A percentile compares a stretch with the other conserved stretches of the same genome.
Evolutionary conservation across 2,113 vertebrate species (phyloP).

Genomic region (Peromyscus californicus): DNA sequence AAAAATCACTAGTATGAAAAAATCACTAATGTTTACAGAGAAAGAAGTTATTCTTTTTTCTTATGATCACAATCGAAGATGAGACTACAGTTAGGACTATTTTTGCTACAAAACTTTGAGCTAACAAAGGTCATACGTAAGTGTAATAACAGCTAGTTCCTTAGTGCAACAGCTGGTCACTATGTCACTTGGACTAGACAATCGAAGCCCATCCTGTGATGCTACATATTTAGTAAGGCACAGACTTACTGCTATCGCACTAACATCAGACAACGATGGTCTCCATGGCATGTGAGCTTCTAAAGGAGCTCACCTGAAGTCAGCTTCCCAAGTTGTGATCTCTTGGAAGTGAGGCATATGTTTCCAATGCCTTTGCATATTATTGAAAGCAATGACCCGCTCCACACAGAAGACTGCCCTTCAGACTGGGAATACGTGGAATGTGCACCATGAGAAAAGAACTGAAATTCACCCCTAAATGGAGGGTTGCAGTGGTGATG

Average conservation of each 20-base stretch:
- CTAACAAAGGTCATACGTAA: slow-evolving; percentile 60
- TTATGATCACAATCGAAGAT: slow-evolving; percentile 50
- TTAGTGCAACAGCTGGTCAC: slow-evolving; percentile 1
- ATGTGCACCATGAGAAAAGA: neutral
- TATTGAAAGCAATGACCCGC: neutral
- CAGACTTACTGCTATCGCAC: slow-evolving; percentile 47
- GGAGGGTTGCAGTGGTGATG: neutral
- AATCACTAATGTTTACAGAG: slow-evolving; percentile 68
- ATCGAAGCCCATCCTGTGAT: slow-evolving; percentile 49
- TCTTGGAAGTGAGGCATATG: neutral
- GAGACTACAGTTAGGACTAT: slow-evolving; percentile 16
- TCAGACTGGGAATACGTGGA: neutral
- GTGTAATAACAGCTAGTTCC: neutral
- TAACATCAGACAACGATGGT: neutral
- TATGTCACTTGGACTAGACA: slow-evolving; percentile 70
- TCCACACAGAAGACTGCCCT: neutral
- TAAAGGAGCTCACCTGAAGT: neutral
- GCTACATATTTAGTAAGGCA: slow-evolving; percentile 30
- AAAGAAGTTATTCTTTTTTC: slow-evolving; percentile 53
- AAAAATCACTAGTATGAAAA: slow-evolving; percentile 13
- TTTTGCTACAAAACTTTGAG: slow-evolving; percentile 74
- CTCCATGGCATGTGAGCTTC: neutral
- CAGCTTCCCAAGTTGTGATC: neutral
- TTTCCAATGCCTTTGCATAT: neutral
- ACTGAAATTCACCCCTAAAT: neutral